Evolutionary conservation across 2,888 invertebrate genomes (phyloP).

Genomic region (Eubasilissa splendida): DNA sequence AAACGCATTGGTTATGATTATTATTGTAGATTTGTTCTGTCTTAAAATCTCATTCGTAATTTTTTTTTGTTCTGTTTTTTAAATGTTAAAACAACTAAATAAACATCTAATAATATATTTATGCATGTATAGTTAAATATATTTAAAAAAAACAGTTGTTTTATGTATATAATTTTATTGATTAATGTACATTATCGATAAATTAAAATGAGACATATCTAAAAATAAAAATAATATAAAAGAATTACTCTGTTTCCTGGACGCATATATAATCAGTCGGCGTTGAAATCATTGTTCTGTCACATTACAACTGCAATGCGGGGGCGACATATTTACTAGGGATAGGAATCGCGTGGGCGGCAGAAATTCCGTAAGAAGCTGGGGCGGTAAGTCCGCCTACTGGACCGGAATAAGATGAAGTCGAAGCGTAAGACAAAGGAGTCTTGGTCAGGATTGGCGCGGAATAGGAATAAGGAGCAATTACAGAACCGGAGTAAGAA

Average conservation of each 20-base stretch:
- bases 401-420: constrained; percentile 32
- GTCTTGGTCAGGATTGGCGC: constrained; percentile 54
- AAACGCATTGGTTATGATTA: too few species aligned
- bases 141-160: too few species aligned
- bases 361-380: constrained; percentile 10
- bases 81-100: too few species aligned
- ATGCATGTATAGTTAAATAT: too few species aligned
- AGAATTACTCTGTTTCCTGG: background rate
- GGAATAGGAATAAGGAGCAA: constrained; percentile 30
- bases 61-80: too few species aligned
- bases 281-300: constrained; percentile 28
- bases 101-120: too few species aligned
- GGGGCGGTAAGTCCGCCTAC: constrained; percentile 56
- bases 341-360: constrained; percentile 57
- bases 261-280: constrained; percentile 34
- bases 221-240: background rate
- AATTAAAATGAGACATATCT: background rate
- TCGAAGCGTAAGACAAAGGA: constrained; percentile 57
- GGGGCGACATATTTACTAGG: constrained; percentile 59
- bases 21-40: too few species aligned
- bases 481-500: background rate
- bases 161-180: too few species aligned
- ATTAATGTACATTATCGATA: too few species aligned
- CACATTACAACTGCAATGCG: constrained; percentile 46
- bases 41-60: too few species aligned